Base-by-base conservation (phyloP, 1,140 invertebrate species). In the Euwallacea fornicatus region DNA sequence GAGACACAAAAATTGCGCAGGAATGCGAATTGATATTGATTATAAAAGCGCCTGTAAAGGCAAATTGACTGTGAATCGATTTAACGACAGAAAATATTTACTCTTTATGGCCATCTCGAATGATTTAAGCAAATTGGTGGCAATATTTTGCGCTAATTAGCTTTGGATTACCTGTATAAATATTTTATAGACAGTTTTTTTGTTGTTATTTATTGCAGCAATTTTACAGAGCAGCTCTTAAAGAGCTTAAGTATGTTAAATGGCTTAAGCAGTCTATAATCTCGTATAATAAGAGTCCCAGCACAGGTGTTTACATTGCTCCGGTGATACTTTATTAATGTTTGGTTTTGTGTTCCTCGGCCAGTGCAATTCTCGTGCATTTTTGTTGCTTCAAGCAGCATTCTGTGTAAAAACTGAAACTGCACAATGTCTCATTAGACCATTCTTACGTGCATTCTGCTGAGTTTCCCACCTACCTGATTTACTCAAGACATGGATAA, bases 171-270 rank as follows among this genome's bases (percentile, higher is more conserved):
- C 42, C 60, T 71, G 69, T 71, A 71, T 71, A 71, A 71, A 71
- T 71, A 71, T 71, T 71, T 70, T 65, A 70, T 64, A 70, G 60
- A 62, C 44, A 70, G 13, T 62, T 61, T 71, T 71, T 71, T 66
- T 60, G 46, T 66, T 43, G 53, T 70, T 66, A 66, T 71, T 71
- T 71, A 66, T 71, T 9, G 63, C 63, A 9, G 50, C 54, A 66
- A 59, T 71, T 71, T 71, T 55, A 16, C 50, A 47, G 69, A 8
- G 69, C 42, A 50, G 61, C 44, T 58, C 66, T 64, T 42, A 71
- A 71, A 71, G 53, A 63, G 69, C 63, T 71, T 71, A 71, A 60
- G 56, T 61, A 71, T 71, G 69, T 66, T 71, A 71, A 71, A 71
- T 71, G 61, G 62, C 69, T 71, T 66, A 70, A 64, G 69, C 60